Base-by-base conservation (phyloP, 2,113 vertebrate genomes). In the Ammodytes dubius region DNA sequence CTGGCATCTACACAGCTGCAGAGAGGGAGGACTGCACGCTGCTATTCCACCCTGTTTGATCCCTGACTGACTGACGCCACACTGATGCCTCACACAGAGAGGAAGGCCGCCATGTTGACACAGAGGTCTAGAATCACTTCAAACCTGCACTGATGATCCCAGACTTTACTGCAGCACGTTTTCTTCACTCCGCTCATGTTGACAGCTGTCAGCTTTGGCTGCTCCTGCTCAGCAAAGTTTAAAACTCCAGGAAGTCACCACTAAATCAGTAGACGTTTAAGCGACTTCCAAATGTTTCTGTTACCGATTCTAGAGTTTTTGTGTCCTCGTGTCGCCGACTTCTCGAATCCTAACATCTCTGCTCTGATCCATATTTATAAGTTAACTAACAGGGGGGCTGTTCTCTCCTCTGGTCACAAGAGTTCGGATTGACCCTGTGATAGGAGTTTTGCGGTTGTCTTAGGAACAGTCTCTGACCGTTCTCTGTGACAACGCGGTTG, bases 21-120 rank as follows among this genome's bases (percentile, higher is more conserved):
- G 97, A 97, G 46, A 94, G 93, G 0, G 97, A 99, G 79, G 97
- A 98, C 66, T 98, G 98, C 95, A 99, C 95, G 1, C 89, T 99
- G 88, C 95, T 98, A 76, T 96, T 99, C 74, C 97, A 97, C 56
- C 95, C 97, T 39, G 96, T 99, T 88, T 99, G 95, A 96, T 15
- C 2, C 0, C 8, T 46, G 15, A 42, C 13, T 10, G 1, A 42
- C 60, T 27, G 42, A 49, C 1, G 7, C 59, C 12, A 12, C 0
- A 4, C 37, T 15, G 35, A 59, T 15, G 83, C 42, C 58, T 60
- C 45, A 66, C 15, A 72, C 17, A 0, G 46, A 73, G 69, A 47
- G 42, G 45, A 63, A 43, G 6, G 78, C 75, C 0, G 9, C 74
- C 66, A 6, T 10, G 7, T 56, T 11, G 71, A 68, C 11, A 9